Conservation (phyloP, 2,113 vertebrate species). For the Cervus canadensis region DNA sequence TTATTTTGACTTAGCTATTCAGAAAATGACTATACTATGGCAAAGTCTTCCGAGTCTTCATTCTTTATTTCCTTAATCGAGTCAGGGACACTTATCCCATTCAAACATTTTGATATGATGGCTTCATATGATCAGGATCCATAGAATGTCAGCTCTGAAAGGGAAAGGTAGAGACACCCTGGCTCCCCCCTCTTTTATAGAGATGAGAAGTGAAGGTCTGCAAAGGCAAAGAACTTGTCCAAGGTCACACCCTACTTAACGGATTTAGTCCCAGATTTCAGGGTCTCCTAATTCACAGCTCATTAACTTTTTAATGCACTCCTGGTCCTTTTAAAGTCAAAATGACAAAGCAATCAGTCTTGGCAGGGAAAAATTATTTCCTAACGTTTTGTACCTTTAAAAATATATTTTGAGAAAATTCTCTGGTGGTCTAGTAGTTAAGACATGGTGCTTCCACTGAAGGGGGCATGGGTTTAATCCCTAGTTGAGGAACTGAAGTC, state of each 20-base stretch:
- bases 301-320: not conserved
- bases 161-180: not conserved
- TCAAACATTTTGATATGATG: not conserved
- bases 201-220: not conserved
- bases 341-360: not conserved
- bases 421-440: not conserved
- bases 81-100: not conserved
- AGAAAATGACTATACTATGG: not conserved
- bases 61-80: not conserved
- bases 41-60: not conserved
- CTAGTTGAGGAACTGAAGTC: not conserved
- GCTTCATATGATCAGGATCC: not conserved
- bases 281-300: not conserved
- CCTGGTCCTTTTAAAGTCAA: not conserved
- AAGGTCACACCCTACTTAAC: not conserved
- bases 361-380: not conserved
- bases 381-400: not conserved
- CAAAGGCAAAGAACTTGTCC: not conserved
- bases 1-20: not conserved
- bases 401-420: not conserved
- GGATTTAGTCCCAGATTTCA: not conserved
- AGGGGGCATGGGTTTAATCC: not conserved
- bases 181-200: not conserved
- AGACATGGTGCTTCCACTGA: not conserved
- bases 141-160: not conserved